phyloP scores from a whole-genome alignment of 1,140 invertebrate species.

The Steinernema feltiae region DNA sequence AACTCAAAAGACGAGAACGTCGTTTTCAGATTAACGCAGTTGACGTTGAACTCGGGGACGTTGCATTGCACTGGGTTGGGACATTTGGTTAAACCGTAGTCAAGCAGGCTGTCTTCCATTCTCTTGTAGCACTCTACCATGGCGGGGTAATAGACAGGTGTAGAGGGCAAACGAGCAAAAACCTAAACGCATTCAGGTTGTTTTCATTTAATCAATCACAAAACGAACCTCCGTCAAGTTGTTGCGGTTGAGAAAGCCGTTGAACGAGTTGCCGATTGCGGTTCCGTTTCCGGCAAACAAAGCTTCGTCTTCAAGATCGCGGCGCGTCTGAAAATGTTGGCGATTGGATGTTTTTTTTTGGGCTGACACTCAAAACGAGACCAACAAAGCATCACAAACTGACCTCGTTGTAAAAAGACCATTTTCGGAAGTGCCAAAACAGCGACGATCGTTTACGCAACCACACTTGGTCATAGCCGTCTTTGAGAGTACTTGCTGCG shows the following conservation, averaged over 20 bases:
- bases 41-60: not conserved
- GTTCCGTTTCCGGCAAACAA: too few relatives aligned
- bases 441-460: not conserved
- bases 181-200: not conserved
- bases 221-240: not conserved
- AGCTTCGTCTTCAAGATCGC: too few relatives aligned
- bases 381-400: too few relatives aligned
- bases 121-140: not conserved
- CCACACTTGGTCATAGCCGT: not conserved
- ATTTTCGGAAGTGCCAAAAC: not conserved
- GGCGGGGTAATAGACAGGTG: not conserved
- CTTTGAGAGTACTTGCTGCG: not conserved
- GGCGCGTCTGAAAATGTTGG: too few relatives aligned
- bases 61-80: not conserved
- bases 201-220: not conserved
- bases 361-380: too few relatives aligned
- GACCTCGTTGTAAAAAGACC: too few relatives aligned
- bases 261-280: too few relatives aligned
- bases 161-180: not conserved
- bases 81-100: not conserved
- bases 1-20: not conserved
- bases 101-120: not conserved
- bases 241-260: not conserved
- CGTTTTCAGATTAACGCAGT: not conserved
- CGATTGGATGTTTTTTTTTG: too few relatives aligned